phyloP scores from a whole-genome alignment of 2,113 vertebrate genomes.

The Scopus umbretta region DNA sequence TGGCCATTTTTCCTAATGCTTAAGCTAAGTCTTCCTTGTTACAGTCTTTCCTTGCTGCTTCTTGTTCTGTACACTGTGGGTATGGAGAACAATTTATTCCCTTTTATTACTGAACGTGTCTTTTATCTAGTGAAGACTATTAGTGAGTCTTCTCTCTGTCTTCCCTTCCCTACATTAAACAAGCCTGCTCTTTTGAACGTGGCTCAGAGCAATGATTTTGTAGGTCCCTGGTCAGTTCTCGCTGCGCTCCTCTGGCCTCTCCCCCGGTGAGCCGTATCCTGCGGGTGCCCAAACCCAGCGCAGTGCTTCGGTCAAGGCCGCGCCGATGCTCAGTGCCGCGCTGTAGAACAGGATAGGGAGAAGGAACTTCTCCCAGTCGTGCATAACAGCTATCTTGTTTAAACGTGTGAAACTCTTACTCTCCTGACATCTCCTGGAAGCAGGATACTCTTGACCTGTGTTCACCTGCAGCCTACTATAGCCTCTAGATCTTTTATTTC shows the following conservation, averaged over 20 bases:
- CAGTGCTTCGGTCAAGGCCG: rapidly evolving
- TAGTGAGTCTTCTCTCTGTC: neutral
- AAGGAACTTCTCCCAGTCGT: neutral
- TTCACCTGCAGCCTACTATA: neutral
- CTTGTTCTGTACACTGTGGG: neutral
- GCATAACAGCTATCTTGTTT: neutral
- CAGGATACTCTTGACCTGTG: neutral
- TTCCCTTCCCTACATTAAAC: neutral
- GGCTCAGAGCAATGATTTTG: neutral
- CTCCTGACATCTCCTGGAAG: neutral
- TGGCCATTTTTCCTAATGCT: neutral
- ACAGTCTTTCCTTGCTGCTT: neutral
- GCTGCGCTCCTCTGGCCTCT: neutral
- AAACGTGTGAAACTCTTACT: rapidly evolving
- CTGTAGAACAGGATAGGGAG: rapidly evolving
- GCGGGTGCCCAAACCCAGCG: rapidly evolving
- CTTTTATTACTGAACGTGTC: neutral
- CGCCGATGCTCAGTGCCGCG: neutral
- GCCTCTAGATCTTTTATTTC: neutral
- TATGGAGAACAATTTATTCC: neutral
- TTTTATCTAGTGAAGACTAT: neutral
- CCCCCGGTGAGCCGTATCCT: neutral
- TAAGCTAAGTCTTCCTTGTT: neutral
- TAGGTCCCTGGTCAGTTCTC: neutral
- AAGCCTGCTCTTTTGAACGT: neutral